These are phyloP conservation scores for Anabacerthia variegaticeps DNA, from an alignment of 2,797 vertebrate genomes.

Conservation along the genomic window DNA sequence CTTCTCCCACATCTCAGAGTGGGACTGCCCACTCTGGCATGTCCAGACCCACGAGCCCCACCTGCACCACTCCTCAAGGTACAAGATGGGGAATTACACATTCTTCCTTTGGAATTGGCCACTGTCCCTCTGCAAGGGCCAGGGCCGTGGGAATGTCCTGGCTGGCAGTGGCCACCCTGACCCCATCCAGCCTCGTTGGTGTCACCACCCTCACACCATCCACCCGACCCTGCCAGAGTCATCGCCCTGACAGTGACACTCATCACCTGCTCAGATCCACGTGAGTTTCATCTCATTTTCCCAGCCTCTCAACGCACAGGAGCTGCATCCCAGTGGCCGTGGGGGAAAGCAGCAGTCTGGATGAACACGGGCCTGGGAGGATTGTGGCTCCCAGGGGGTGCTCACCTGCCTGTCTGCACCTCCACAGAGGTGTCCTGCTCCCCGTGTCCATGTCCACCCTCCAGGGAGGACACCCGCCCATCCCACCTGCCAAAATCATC, in stretches of 20 bases:
- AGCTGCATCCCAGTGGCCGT: background rate
- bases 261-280: background rate
- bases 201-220: background rate
- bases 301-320: background rate
- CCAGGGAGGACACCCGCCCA: too few relatives aligned
- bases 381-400: too few relatives aligned
- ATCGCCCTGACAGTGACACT: fast-evolving
- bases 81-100: background rate
- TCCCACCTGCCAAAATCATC: too few relatives aligned
- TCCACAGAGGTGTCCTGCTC: too few relatives aligned
- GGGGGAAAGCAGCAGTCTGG: too few relatives aligned
- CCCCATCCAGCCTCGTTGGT: background rate
- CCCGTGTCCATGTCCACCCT: too few relatives aligned
- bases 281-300: background rate
- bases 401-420: too few relatives aligned
- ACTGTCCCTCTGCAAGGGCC: background rate
- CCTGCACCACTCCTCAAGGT: background rate
- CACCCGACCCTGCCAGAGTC: background rate
- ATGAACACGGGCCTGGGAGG: too few relatives aligned
- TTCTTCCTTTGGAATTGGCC: fast-evolving
- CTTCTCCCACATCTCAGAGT: background rate
- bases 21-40: fast-evolving
- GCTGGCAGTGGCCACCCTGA: background rate
- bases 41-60: background rate
- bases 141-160: fast-evolving